Evolutionary conservation across 2,113 vertebrate genomes (phyloP).

Genomic region (Caloenas nicobarica): DNA sequence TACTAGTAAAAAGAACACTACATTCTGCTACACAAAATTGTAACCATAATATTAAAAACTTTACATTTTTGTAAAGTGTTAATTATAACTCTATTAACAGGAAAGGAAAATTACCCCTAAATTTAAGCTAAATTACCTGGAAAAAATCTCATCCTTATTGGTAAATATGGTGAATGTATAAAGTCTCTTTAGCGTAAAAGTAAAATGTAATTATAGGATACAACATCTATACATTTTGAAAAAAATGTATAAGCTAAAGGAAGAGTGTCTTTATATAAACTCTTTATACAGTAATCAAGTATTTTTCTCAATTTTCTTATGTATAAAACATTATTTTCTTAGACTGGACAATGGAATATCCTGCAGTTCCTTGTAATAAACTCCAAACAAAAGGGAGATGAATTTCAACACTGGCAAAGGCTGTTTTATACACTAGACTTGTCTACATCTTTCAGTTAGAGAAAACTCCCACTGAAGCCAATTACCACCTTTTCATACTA

Average conservation of each 20-base stretch:
- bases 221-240: not conserved
- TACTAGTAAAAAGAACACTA: not conserved
- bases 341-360: not conserved
- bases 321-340: not conserved
- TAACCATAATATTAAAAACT: not conserved
- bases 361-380: not conserved
- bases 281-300: not conserved
- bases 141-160: not conserved
- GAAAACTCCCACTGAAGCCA: slow-evolving; percentile 2
- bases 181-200: not conserved
- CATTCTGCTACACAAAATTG: not conserved
- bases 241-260: not conserved
- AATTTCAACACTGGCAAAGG: not conserved
- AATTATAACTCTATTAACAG: not conserved
- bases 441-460: not conserved
- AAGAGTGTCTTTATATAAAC: not conserved
- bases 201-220: not conserved
- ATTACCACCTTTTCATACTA: not conserved
- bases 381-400: not conserved
- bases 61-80: not conserved
- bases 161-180: not conserved
- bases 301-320: not conserved
- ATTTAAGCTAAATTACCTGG: not conserved
- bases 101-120: not conserved
- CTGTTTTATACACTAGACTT: not conserved